These are phyloP conservation scores for Crossocerus cetratus DNA, from an alignment of 2,888 invertebrate genomes.

Conservation along the genomic window DNA sequence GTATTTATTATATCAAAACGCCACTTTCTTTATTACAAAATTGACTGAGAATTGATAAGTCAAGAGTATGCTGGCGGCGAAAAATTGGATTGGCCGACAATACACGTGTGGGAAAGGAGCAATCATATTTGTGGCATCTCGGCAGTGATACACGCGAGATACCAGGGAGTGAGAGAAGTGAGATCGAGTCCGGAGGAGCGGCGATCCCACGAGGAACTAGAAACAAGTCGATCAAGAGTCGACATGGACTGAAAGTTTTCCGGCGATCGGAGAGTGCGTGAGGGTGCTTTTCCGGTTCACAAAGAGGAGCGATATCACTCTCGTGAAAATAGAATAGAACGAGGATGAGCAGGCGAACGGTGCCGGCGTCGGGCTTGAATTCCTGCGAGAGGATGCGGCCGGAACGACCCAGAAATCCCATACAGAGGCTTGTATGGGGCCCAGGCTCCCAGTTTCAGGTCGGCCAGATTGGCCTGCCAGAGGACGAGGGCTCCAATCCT, in stretches of 20 bases:
- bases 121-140: too few species aligned
- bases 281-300: neutral
- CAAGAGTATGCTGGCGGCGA: too few species aligned
- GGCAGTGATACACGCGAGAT: too few species aligned
- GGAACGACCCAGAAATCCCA: slow-evolving; percentile 71
- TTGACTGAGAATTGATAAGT: too few species aligned
- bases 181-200: too few species aligned
- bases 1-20: too few species aligned
- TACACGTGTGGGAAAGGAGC: too few species aligned
- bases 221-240: neutral
- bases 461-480: slow-evolving; percentile 58
- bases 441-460: slow-evolving; percentile 67
- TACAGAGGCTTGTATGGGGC: slow-evolving; percentile 71
- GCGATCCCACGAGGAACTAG: too few species aligned
- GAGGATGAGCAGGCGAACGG: slow-evolving; percentile 65
- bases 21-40: too few species aligned
- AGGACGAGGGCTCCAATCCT: slow-evolving; percentile 71
- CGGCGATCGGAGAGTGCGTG: neutral
- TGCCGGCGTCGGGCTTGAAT: slow-evolving; percentile 58
- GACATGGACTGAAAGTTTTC: neutral
- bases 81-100: too few species aligned
- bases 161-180: too few species aligned
- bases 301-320: neutral
- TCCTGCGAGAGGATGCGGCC: slow-evolving; percentile 73
- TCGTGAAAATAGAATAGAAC: slow-evolving; percentile 5